Evolutionary conservation across 30 jellyfish, hydroid and myxozoan genomes (phyloP).

Genomic region (Cassiopea xamachana): DNA sequence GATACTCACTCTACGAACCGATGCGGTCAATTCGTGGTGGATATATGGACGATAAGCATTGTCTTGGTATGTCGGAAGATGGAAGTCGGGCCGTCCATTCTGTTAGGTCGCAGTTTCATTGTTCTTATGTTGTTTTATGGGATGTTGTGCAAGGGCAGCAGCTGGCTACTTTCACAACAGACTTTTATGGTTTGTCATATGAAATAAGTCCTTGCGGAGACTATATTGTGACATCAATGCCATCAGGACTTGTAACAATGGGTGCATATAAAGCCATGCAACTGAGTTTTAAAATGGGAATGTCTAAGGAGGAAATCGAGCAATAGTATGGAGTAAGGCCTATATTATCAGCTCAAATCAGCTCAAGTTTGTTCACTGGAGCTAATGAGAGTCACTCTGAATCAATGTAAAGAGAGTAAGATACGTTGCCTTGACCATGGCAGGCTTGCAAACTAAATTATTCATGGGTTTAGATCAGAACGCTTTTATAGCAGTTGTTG

Average conservation of each 20-base stretch:
- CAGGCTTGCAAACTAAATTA: too few relatives aligned
- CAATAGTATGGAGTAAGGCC: background rate
- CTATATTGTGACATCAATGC: slow-evolving; percentile 70
- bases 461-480: too few relatives aligned
- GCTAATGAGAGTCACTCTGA: too few relatives aligned
- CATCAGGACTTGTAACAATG: slow-evolving; percentile 78
- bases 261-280: slow-evolving; percentile 6
- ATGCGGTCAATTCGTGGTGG: slow-evolving; percentile 83
- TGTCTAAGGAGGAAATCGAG: background rate
- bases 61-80: slow-evolving; percentile 72
- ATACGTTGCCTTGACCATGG: too few relatives aligned
- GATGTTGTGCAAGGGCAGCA: slow-evolving; percentile 74
- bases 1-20: slow-evolving; percentile 73
- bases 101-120: slow-evolving; percentile 74
- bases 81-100: slow-evolving; percentile 83
- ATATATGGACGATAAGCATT: slow-evolving; percentile 85
- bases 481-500: too few relatives aligned
- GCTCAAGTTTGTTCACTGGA: too few relatives aligned
- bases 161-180: slow-evolving; percentile 82
- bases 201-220: slow-evolving; percentile 71
- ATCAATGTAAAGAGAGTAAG: too few relatives aligned
- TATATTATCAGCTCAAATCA: too few relatives aligned
- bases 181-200: slow-evolving; percentile 74
- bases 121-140: slow-evolving; percentile 81
- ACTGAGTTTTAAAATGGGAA: background rate